Conservation (phyloP, 2,888 invertebrate species). For the Tinea pellionella region DNA sequence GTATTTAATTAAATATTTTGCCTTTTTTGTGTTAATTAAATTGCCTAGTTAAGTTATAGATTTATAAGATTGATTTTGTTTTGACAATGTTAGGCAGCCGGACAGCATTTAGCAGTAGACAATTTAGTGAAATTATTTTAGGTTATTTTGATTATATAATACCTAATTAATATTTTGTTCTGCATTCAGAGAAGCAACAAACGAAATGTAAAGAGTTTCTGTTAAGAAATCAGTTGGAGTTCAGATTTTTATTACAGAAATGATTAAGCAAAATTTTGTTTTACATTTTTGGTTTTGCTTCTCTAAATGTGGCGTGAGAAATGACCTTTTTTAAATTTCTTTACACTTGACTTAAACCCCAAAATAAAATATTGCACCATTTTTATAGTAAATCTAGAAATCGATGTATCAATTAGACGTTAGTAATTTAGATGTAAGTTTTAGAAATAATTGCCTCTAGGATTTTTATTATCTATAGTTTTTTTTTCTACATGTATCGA, state of each 20-base stretch:
- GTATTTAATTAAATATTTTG: neutral
- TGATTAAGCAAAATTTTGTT: no score
- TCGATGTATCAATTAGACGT: conserved; percentile 14
- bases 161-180: neutral
- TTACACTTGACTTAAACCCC: no score
- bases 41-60: neutral
- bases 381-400: conserved; percentile 2
- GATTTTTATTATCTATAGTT: conserved; percentile 34
- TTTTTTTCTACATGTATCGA: conserved; percentile 50
- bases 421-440: conserved; percentile 50
- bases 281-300: no score
- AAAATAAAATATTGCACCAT: neutral
- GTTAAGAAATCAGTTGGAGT: no score
- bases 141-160: neutral
- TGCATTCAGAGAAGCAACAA: no score
- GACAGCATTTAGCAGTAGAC: neutral
- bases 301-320: no score
- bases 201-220: no score
- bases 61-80: neutral
- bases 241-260: no score
- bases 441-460: conserved; percentile 47
- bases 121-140: neutral
- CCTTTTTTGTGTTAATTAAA: neutral
- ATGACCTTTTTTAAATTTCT: no score
- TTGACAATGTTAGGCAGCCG: neutral